These are phyloP conservation scores for Blera fallax DNA, from an alignment of 2,888 invertebrate genomes.

Conservation along the genomic window DNA sequence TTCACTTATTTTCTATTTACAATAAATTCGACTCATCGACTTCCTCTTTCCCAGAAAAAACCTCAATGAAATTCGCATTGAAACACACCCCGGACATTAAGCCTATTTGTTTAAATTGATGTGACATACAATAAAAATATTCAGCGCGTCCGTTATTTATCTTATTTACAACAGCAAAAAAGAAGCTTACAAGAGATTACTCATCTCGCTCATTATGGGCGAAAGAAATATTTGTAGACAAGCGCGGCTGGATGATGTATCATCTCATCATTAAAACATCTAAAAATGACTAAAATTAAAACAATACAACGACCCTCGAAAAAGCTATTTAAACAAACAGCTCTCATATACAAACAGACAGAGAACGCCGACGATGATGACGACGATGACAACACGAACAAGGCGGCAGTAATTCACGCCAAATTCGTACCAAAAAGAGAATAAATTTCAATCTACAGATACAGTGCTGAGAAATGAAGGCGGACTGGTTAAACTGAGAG, in stretches of 20 bases:
- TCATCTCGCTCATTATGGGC: slow-evolving; percentile 21
- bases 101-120: slow-evolving; percentile 36
- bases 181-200: slow-evolving; percentile 15
- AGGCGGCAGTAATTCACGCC: slow-evolving; percentile 57
- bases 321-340: neutral
- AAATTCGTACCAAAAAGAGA: slow-evolving; percentile 29
- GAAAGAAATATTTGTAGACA: slow-evolving; percentile 11
- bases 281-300: slow-evolving; percentile 6
- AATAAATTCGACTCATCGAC: neutral
- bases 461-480: slow-evolving; percentile 24
- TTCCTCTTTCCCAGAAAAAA: slow-evolving; percentile 27
- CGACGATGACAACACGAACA: neutral
- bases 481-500: slow-evolving; percentile 19
- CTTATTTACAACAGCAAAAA: slow-evolving; percentile 15
- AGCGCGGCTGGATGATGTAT: slow-evolving; percentile 6
- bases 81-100: slow-evolving; percentile 7
- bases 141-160: slow-evolving; percentile 15
- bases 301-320: slow-evolving; percentile 25
- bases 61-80: neutral
- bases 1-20: slow-evolving; percentile 1
- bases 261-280: slow-evolving; percentile 6
- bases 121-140: slow-evolving; percentile 23
- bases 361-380: neutral
- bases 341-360: neutral
- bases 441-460: slow-evolving; percentile 60